Base-by-base conservation (phyloP, 2,113 vertebrate species). In the Morone saxatilis region DNA sequence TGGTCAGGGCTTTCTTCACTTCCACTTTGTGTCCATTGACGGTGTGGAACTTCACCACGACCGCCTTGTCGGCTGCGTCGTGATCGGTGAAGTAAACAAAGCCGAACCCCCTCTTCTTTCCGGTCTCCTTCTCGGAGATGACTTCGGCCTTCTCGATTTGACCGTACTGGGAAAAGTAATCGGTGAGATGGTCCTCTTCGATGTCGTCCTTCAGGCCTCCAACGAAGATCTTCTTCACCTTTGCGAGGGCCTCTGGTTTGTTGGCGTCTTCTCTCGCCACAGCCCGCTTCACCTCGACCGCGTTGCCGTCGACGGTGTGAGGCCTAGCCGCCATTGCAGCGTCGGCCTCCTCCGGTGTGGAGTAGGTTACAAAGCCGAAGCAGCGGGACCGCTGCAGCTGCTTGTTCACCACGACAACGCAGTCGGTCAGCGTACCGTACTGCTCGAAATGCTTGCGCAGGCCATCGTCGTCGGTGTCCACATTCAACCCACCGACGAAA, bases 201-300 rank as follows among this genome's bases (percentile, higher is more conserved):
- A 99, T 96, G 89, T 99, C 97, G 80, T 98, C 98, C 69, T 99
- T 99, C 5, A 99, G 92, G 12, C 98, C 98, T 0, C 98, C 98
- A 16, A 99, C 96, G 63, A 99, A 99, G 50, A 99, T 97, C 87
- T 99, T 99, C 96, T 99, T 99, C 69, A 99, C 98, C 84, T 99
- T 99, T 0, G 97, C 97, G 78, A 98, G 96, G 0, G 97, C 97
- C 36, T 97, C 97, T 1, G 97, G 97, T 20, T 95, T 96, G 84
- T 96, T 96, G 57, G 97, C 97, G 91, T 99, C 97, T 90, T 99
- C 97, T 43, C 97, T 95, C 36, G 97, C 97, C 84, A 98, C 97
- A 22, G 97, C 97, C 13, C 98, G 96, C 92, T 99, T 99, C 93
- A 99, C 94, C 93, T 99, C 97, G 75, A 98, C 97, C 47, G 95